Evolutionary conservation across 2,113 vertebrate species (phyloP).

Genomic region (Anoura caudifer): DNA sequence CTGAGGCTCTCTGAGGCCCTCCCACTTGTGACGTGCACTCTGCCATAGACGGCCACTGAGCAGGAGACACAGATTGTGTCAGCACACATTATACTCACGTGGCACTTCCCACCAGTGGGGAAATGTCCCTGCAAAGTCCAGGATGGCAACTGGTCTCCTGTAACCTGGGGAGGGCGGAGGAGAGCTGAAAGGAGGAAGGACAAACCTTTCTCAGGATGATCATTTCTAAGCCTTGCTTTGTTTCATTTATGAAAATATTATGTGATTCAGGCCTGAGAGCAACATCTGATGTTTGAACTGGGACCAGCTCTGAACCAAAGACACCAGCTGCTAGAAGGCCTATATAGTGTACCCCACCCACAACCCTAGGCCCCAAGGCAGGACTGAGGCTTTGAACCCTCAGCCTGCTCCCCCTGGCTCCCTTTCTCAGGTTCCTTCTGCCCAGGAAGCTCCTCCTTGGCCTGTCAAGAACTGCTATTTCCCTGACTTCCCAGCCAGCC

Average conservation of each 20-base stretch:
- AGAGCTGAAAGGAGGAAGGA: background rate
- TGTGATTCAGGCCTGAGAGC: background rate
- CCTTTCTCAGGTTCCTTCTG: background rate
- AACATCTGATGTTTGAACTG: background rate
- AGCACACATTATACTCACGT: too few species aligned
- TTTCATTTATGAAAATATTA: background rate
- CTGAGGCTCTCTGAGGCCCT: background rate
- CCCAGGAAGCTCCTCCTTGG: background rate
- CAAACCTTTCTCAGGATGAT: background rate
- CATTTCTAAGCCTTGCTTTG: background rate
- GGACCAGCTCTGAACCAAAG: background rate
- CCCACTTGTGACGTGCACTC: background rate
- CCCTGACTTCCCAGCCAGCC: background rate
- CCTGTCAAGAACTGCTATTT: background rate
- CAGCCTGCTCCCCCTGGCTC: background rate
- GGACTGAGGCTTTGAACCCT: background rate
- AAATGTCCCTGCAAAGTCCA: background rate
- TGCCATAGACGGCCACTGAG: background rate
- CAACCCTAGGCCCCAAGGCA: background rate
- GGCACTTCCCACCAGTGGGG: fast-evolving
- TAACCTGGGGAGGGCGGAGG: too few species aligned
- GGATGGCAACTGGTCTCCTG: too few species aligned
- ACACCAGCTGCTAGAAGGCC: background rate
- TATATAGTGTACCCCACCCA: too few species aligned
- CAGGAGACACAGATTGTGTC: fast-evolving